A percentile compares a stretch with the other conserved stretches of the same genome.
phyloP scores from a whole-genome alignment of 2,113 vertebrate species.

The Sinocyclocheilus rhinocerous region DNA sequence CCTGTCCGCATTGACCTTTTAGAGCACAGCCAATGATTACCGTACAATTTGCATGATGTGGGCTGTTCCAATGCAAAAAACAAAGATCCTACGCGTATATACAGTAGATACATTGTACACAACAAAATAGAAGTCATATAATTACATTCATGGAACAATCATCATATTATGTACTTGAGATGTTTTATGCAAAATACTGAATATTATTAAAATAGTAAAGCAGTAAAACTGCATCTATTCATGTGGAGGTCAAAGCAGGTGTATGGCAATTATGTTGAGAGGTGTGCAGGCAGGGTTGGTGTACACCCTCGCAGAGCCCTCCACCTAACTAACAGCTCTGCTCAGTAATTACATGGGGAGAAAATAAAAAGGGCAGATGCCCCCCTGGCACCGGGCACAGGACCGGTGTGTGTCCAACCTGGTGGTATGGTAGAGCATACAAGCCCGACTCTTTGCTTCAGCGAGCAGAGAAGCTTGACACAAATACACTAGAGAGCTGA shows the following conservation, averaged over 20 bases:
- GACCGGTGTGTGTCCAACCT: constrained; percentile 34
- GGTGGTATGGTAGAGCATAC: constrained; percentile 20
- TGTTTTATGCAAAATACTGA: constrained; percentile 11
- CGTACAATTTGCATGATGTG: not conserved
- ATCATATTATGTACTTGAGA: not conserved
- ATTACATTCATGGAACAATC: not conserved
- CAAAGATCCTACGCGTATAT: not conserved
- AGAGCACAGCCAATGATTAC: not conserved
- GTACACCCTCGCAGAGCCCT: constrained; percentile 44
- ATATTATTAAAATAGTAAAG: not conserved
- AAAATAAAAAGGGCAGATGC: constrained; percentile 63
- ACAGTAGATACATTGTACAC: not conserved
- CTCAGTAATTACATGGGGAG: constrained; percentile 53
- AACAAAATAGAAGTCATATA: not conserved
- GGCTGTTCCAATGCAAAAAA: not conserved
- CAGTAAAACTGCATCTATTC: not conserved
- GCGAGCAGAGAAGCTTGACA: constrained; percentile 15
- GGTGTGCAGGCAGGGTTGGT: constrained; percentile 42
- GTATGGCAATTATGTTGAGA: not conserved
- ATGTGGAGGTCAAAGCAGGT: not conserved
- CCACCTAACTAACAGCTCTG: constrained; percentile 42
- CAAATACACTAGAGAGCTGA: constrained; percentile 14
- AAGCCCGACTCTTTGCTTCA: constrained; percentile 2
- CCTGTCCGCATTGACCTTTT: constrained; percentile 4
- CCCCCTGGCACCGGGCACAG: constrained; percentile 51